Evolutionary conservation across 2,888 invertebrate genomes (phyloP), one percentile per base, ranked within the genome.

Genomic region (Epistrophe eligans): DNA sequence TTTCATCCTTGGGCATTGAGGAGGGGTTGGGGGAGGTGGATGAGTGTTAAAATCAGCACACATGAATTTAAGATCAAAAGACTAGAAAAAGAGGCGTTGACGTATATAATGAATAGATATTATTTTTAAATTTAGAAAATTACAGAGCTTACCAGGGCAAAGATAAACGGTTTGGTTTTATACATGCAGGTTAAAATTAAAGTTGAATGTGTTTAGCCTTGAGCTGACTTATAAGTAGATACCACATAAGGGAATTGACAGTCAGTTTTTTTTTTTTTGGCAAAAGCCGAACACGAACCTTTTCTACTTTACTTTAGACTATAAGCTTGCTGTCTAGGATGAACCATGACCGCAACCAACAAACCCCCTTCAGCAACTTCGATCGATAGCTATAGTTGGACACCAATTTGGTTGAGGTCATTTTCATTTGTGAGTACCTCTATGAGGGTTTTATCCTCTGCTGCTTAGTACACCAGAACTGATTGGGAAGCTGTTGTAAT

Each of bases 21-120:
- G 5, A 24, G 19, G 40, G 35, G 35, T n/a, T 38, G 52, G 11
- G n/a, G 72, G 55, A 7, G 67, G 55, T 60, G 24, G 32, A 55
- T 67, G 74, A 71, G 87, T 87, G 87, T 60, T 83, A 87, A 79
- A 87, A 83, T 74, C 72, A 71, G 74, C 87, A 83, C 83, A 87
- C 66, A 76, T 87, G 79, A 87, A 72, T 83, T 83, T 71, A 19
- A 76, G 87, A 87, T 87, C 87, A 87, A 87, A 24, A 87, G 87
- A 45, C n/a, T 40, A 17, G n/a, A 4, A 48, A 58, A 50, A 19
- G 19, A 58, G 87, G 87, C 87, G 87, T 87, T 71, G 28, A n/a
- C 28, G 13, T 32, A 35, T 17, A 52, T 40, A 55, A 40, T 28
- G 40, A 70, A 38, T 58, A 43, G 70, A 66, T 79, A 82, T 77